Conservation (phyloP, 1,140 invertebrate genomes). For the Orius insidiosus region DNA sequence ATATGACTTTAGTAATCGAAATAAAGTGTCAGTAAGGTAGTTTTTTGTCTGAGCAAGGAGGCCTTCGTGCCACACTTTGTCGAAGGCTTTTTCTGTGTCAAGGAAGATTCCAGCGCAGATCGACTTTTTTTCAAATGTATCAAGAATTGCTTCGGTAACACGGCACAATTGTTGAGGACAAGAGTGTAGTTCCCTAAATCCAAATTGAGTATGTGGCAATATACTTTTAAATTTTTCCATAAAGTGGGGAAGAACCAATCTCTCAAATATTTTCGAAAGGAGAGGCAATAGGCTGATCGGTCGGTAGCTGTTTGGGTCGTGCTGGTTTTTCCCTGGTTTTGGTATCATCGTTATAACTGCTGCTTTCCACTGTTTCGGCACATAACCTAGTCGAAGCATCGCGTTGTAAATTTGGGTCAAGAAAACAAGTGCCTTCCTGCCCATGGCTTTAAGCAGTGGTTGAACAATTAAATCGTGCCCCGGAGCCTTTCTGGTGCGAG, state of each 20-base stretch:
- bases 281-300: no score
- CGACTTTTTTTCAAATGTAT: neutral
- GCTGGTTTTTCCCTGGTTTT: no score
- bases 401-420: no score
- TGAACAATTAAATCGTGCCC: no score
- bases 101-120: constrained; percentile 1
- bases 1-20: neutral
- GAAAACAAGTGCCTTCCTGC: no score
- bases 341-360: no score
- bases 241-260: neutral
- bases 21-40: neutral
- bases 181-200: neutral
- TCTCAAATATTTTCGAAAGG: constrained; percentile 16
- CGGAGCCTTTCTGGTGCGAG: no score
- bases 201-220: neutral
- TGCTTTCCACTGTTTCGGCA: no score
- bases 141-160: neutral
- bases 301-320: no score
- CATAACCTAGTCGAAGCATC: no score
- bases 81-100: constrained; percentile 5
- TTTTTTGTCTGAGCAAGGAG: neutral
- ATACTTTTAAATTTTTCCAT: neutral
- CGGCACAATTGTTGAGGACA: neutral
- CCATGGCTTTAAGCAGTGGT: no score
- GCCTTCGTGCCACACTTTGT: no score